phyloP scores from a whole-genome alignment of 1,140 invertebrate species.

The Bombus impatiens region DNA sequence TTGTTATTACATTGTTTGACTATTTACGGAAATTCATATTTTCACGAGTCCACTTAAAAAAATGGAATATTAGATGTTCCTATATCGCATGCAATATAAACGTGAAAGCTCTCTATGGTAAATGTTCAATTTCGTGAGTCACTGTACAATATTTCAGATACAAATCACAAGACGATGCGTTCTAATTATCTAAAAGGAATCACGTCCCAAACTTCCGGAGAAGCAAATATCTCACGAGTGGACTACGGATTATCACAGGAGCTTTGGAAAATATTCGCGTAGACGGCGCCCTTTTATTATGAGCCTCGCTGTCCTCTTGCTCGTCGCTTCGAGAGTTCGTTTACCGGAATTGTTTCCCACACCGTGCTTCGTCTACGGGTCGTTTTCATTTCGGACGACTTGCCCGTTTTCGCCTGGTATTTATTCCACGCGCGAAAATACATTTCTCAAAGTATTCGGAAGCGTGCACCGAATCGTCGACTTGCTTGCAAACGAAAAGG shows the following conservation, averaged over 20 bases:
- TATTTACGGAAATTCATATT: too few relatives aligned
- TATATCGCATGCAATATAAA: too few relatives aligned
- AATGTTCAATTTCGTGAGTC: too few relatives aligned
- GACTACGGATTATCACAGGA: background rate
- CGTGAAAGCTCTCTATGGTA: too few relatives aligned
- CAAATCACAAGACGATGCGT: too few relatives aligned
- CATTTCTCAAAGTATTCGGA: background rate
- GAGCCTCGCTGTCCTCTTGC: background rate
- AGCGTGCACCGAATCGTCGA: background rate
- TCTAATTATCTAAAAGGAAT: background rate
- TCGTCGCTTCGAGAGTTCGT: background rate
- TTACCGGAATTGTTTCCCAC: background rate
- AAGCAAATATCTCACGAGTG: background rate
- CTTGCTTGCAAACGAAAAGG: background rate
- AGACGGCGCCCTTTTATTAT: background rate
- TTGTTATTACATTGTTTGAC: too few relatives aligned
- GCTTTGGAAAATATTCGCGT: background rate
- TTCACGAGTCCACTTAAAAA: too few relatives aligned
- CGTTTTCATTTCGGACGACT: background rate
- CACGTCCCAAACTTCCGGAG: background rate
- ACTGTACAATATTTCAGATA: too few relatives aligned
- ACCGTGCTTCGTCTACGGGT: background rate
- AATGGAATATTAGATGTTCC: too few relatives aligned
- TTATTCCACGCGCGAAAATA: constrained; percentile 2
- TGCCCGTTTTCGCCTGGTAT: background rate